Evolutionary conservation across 2,113 vertebrate species (phyloP).

Genomic region (Brienomyrus brachyistius): DNA sequence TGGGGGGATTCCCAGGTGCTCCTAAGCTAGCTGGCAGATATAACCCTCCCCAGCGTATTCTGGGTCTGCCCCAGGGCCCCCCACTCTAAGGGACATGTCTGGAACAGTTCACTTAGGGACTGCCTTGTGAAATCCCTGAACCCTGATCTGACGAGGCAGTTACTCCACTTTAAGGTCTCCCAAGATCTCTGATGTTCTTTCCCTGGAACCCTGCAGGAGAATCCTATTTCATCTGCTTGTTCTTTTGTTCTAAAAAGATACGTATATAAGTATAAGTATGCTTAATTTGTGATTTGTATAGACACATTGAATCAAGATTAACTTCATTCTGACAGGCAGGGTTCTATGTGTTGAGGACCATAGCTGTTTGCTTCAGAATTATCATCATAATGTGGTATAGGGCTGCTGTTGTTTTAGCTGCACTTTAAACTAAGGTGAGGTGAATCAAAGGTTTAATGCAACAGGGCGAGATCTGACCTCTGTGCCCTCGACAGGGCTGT

Average conservation of each 20-base stretch:
- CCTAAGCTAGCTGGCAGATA: not conserved
- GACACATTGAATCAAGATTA: not conserved
- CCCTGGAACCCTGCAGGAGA: not conserved
- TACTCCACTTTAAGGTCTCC: not conserved
- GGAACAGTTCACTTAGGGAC: not conserved
- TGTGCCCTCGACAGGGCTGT: conserved; percentile 69
- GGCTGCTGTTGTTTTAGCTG: not conserved
- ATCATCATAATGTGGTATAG: not conserved
- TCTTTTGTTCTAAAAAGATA: not conserved
- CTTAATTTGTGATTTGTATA: not conserved
- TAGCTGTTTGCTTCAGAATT: not conserved
- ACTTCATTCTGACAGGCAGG: not conserved
- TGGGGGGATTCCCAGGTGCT: not conserved
- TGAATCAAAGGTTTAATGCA: not conserved
- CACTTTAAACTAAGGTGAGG: not conserved
- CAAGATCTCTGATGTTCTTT: not conserved
- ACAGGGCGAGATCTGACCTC: conserved; percentile 60
- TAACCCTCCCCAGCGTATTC: not conserved
- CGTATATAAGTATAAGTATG: not conserved
- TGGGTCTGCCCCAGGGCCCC: not conserved
- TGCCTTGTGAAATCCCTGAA: not conserved
- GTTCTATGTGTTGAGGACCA: not conserved
- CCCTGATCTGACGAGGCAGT: not conserved
- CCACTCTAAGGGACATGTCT: not conserved
- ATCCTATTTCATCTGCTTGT: not conserved